These are phyloP conservation scores for Patiria miniata DNA, from an alignment of 35 echinoderm and acorn worm genomes.

Conservation along the genomic window DNA sequence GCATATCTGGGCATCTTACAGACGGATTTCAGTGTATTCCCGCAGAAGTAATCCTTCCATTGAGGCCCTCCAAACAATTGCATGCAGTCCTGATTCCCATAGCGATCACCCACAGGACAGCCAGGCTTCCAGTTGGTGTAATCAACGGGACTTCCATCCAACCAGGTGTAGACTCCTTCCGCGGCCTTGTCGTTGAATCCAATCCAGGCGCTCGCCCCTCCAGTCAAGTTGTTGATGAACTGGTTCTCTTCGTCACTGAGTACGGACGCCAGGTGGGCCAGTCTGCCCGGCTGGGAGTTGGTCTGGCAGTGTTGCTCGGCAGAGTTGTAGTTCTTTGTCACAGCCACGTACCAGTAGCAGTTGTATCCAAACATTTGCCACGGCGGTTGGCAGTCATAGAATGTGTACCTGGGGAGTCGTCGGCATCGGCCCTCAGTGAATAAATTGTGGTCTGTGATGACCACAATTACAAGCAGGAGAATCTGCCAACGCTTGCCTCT, in stretches of 20 bases:
- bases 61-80: not conserved
- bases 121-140: not conserved
- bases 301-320: not conserved
- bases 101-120: not conserved
- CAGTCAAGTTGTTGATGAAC: not conserved
- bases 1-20: not conserved
- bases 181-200: not conserved
- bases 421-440: no score
- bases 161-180: not conserved
- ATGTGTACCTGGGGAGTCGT: no score
- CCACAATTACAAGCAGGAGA: no score
- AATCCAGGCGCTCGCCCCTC: not conserved
- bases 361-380: not conserved
- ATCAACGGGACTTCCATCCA: not conserved
- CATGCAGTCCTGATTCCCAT: not conserved
- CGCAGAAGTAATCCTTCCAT: not conserved
- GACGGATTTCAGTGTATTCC: not conserved
- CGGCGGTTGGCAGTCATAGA: not conserved
- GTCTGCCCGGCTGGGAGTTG: not conserved
- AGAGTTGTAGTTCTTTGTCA: not conserved
- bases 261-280: not conserved
- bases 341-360: not conserved
- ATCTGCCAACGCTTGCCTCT: no score
- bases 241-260: constrained; percentile 3
- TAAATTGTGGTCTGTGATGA: no score